Evolutionary conservation across 2,797 vertebrate species (phyloP).

Genomic region (Peromyscus attwateri): DNA sequence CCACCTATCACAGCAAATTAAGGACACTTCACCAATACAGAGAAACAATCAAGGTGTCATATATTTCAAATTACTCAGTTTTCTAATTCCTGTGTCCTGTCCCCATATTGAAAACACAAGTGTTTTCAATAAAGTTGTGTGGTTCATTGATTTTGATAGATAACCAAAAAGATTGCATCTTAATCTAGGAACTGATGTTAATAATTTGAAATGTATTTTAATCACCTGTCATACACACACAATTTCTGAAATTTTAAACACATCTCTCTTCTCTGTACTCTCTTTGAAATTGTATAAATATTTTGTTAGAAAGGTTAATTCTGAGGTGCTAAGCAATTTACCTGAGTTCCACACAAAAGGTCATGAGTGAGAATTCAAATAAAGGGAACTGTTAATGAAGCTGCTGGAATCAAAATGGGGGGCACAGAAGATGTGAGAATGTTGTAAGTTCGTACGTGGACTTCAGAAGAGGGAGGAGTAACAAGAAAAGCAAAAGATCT

Average conservation of each 20-base stretch:
- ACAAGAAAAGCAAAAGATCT: background rate
- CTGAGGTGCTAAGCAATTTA: constrained; percentile 17
- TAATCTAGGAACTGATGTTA: constrained; percentile 33
- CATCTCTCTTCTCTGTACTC: background rate
- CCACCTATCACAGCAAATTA: constrained; percentile 40
- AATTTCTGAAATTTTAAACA: constrained; percentile 37
- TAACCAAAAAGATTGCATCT: background rate
- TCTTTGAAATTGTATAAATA: constrained; percentile 53
- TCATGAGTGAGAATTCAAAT: constrained; percentile 44
- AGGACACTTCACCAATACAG: constrained; percentile 29
- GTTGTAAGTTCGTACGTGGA: background rate
- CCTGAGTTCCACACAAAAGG: background rate
- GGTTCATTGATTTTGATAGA: constrained; percentile 20
- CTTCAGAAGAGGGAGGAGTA: constrained; percentile 28
- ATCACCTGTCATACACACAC: background rate
- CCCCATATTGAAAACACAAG: background rate
- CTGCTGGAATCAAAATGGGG: constrained; percentile 28
- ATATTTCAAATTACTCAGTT: constrained; percentile 56
- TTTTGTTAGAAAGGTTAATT: constrained; percentile 45
- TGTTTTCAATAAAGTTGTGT: background rate
- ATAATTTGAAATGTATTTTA: constrained; percentile 54
- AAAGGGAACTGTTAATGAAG: constrained; percentile 59
- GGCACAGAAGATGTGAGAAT: background rate
- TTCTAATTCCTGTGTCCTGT: constrained; percentile 47
- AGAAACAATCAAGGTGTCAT: constrained; percentile 24